Evolutionary conservation across 2,888 invertebrate genomes (phyloP), one percentile per base, ranked within the genome.

Genomic region (Caenorhabditis sp.): DNA sequence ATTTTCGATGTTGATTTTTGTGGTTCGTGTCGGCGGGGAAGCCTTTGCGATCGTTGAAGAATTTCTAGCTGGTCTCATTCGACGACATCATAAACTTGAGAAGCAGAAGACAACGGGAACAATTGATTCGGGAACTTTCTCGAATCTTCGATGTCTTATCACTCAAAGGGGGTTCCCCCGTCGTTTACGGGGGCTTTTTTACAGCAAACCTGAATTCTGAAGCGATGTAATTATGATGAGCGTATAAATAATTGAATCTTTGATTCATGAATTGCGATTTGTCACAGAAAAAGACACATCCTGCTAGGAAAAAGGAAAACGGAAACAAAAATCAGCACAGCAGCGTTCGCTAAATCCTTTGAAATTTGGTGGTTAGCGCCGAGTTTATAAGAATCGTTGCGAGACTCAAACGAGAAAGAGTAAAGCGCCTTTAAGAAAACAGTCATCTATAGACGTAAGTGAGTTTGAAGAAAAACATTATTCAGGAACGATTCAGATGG

Each of bases 191-290:
- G 50, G 27, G 35, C 30, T 46, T 17, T 2, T 30, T 20, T 13
- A 17, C 27, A 27, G 27, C 24, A 32, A 66, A 66, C 65, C 56
- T 48, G 65, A 56, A 48, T 55, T 48, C 6, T 17, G 1, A 27
- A 37, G 62, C 11, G 37, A 15, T 27, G 65, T 39, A 55, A 56
- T 17, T 48, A 2, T 56, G 56, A 53, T 56, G n/a, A 15, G 27
- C 22, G 37, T 56, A 22, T 65, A 55, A 53, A 65, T 46, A 45
- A 55, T 45, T 66, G 56, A 66, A 66, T 56, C 39, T 66, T 26
- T 56, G 65, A 56, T 56, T 39, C 35, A 8, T 22, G 9, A 9
- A 9, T 9, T 9, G 9, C 9, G 11, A 13, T 13, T 9, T 35
- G 9, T 7, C 35, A 13, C 4, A 13, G 35, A 35, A 35, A 35